Base-by-base conservation (phyloP, 2,113 vertebrate genomes). In the Bombycilla garrulus region DNA sequence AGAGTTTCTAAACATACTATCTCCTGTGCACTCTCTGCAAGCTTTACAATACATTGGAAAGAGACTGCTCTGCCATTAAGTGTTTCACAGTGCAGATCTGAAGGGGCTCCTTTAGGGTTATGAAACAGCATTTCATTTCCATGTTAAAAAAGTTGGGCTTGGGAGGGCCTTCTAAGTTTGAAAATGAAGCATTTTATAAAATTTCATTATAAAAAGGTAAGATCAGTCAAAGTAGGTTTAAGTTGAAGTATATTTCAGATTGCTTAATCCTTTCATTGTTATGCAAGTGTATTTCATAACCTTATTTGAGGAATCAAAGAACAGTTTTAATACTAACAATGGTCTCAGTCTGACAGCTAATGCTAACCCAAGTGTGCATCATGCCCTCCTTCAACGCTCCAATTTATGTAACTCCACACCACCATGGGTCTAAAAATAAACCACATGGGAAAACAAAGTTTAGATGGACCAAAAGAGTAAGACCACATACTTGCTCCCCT, bases 241-340 rank as follows among this genome's bases (percentile, higher is more conserved):
- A 85, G 42, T 18, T 26, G 13, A 88, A 96, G 65, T 91, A 56
- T 73, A 94, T 84, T 85, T 85, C 60, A 48, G 74, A 95, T 97
- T 97, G 92, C 94, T 94, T 96, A 96, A 97, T 93, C 73, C 51
- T 90, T 95, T 92, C 76, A 93, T 90, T 88, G 89, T 97, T 97
- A 96, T 96, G 96, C 95, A 97, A 97, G 94, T 92, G 44, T 69
- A 96, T 97, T 94, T 92, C 92, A 94, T 97, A 96, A 96, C 77
- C 81, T 91, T 93, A 94, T 86, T 96, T 95, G 93, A 96, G 72
- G 67, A 88, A 89, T 83, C 92, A 95, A 95, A 94, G 86, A 95
- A 90, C 92, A 93, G 86, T 92, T 94, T 92, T 91, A 92, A 70
- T 42, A 64, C 69, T 91, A 95, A 94, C 96, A 94, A 89, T 86